Evolutionary conservation across 2,888 invertebrate genomes (phyloP), one percentile per base, ranked within the genome.

Genomic region (Brachylomia viminalis): DNA sequence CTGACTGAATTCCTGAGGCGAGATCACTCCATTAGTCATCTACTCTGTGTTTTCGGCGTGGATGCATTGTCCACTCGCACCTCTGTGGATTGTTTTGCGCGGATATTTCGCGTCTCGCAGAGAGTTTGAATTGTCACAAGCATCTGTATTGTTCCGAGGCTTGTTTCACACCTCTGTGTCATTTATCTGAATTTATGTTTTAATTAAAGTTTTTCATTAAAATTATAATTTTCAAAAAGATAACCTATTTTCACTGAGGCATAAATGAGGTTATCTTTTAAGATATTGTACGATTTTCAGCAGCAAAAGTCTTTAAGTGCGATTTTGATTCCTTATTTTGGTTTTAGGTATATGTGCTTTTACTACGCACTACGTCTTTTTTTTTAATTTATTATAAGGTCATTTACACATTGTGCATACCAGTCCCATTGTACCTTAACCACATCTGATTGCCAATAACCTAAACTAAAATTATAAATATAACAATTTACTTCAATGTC

Each of bases 111-210:
- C 77, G 64, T 80, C 75, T 74, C 75, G 30, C 72, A 83, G 62
- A 78, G 74, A 77, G 75, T 86, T 85, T 79, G 70, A 74, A 86
- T 77, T 86, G 86, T 83, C 74, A 74, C 67, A 84, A 78, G 64
- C 65, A 38, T 61, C 64, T 49, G 75, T 74, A 75, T 86, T 84
- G 70, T 86, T 66, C 54, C 33, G 33, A 59, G 59, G 74, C 69
- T 78, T 67, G 4, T 59, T 78, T 62, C 30, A 33, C 52, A 38
- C n/a, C 56, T 10, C 45, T 64, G 49, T 52, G 49, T 52, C 8
- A 72, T 84, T 74, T 67, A 70, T 33, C 23, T 54, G 11, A n/a
- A 59, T 33, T 68, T 54, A 42, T 42, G 52, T 75, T 69, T 49
- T 17, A 79, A 58, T 62, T 56, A 42, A 62, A 45, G 13, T 15